Conservation (phyloP, 2,113 vertebrate species). For the Aptenodytes patagonicus region DNA sequence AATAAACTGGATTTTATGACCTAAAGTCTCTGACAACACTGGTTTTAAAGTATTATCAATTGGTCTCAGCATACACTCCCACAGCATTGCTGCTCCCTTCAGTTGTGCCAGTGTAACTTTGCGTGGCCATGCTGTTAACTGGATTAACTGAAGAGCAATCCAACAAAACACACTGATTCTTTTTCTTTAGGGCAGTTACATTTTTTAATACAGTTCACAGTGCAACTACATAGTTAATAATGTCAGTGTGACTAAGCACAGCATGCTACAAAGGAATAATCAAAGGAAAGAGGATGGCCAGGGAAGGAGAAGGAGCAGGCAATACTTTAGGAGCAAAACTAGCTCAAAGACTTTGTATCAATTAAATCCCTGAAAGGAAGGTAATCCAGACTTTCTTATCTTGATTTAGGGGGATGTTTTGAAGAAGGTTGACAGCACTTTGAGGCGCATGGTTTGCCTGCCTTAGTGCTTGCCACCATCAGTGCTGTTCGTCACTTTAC, state of each 20-base stretch:
- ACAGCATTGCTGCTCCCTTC: neutral
- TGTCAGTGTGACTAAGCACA: neutral
- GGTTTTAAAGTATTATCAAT: neutral
- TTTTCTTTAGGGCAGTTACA: neutral
- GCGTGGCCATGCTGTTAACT: neutral
- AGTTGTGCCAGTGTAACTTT: neutral
- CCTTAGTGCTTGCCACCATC: neutral
- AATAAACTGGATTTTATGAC: neutral
- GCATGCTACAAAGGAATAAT: neutral
- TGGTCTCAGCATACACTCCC: neutral
- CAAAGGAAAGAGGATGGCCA: neutral
- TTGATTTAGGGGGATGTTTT: neutral
- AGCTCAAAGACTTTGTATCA: neutral
- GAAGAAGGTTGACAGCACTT: neutral
- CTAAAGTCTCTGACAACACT: neutral
- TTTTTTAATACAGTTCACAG: neutral
- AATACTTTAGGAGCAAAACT: neutral
- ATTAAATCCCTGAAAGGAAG: neutral
- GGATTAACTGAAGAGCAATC: neutral
- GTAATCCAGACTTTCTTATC: neutral
- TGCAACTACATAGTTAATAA: neutral
- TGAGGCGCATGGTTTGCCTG: neutral
- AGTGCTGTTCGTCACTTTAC: neutral
- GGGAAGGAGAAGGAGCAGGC: neutral
- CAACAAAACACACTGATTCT: neutral